These are phyloP conservation scores for Cryptocheilus praepositus DNA, from an alignment of 2,888 invertebrate genomes.

Conservation along the genomic window DNA sequence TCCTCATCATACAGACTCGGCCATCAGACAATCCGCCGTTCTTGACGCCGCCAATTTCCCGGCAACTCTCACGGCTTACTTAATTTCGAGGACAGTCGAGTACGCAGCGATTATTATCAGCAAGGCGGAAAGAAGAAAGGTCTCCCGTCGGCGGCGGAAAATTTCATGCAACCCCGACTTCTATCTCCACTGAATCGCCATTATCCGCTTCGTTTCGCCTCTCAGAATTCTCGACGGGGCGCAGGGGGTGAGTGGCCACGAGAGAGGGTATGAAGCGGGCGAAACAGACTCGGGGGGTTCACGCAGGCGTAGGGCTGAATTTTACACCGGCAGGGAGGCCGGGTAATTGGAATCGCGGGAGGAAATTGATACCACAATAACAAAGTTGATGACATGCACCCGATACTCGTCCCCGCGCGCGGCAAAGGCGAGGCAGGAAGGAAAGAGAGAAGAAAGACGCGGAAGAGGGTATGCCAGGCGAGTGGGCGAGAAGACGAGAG, in stretches of 20 bases:
- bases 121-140: not conserved
- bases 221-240: slow-evolving; percentile 3
- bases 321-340: slow-evolving; percentile 29
- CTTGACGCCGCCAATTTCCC: no score
- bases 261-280: not conserved
- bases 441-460: not conserved
- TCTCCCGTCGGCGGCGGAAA: not conserved
- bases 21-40: no score
- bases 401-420: slow-evolving; percentile 38
- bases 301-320: slow-evolving; percentile 24
- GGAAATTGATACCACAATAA: slow-evolving; percentile 62
- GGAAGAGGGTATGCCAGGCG: slow-evolving; percentile 7
- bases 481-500: slow-evolving; percentile 22
- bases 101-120: no score
- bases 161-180: not conserved
- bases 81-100: not conserved
- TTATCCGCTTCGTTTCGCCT: slow-evolving; percentile 28
- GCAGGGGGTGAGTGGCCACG: not conserved
- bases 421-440: slow-evolving; percentile 13
- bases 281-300: slow-evolving; percentile 25
- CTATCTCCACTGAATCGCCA: slow-evolving; percentile 7
- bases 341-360: slow-evolving; percentile 58
- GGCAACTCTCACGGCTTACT: slow-evolving; percentile 5
- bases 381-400: slow-evolving; percentile 60
- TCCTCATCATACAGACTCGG: no score